phyloP scores from a whole-genome alignment of 92 coral and sea anemone genomes.

The Pocillopora meandrina region DNA sequence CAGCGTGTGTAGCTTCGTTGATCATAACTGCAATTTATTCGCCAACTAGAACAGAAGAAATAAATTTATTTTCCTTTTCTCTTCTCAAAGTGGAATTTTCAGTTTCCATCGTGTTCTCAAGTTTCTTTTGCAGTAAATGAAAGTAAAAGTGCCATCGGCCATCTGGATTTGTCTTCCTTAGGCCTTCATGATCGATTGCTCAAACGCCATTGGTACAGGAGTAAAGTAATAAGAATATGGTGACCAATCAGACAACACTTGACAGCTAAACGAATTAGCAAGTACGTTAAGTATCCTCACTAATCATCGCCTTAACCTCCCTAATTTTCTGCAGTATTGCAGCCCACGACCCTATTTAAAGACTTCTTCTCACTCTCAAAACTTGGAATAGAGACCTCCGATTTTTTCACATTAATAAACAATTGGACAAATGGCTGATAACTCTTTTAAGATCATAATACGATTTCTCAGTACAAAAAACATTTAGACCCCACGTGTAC shows the following conservation, averaged over 20 bases:
- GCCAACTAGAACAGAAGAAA: too few relatives aligned
- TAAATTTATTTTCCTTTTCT: not conserved
- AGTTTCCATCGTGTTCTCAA: constrained; percentile 8
- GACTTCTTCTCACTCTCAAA: too few relatives aligned
- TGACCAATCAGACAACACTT: not conserved
- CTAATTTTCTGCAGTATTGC: too few relatives aligned
- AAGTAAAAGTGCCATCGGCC: constrained; percentile 29
- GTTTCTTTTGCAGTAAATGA: not conserved
- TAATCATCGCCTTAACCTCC: too few relatives aligned
- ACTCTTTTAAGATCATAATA: not conserved
- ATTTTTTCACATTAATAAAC: not conserved
- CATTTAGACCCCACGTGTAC: constrained; percentile 88
- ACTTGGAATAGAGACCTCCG: not conserved
- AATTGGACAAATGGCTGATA: not conserved
- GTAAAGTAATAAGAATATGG: constrained; percentile 12
- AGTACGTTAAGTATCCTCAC: too few relatives aligned
- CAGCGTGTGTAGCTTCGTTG: not conserved
- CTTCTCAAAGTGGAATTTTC: not conserved
- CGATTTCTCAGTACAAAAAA: constrained; percentile 10
- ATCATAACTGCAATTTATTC: not conserved
- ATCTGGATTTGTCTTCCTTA: constrained; percentile 18
- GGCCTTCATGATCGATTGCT: constrained; percentile 41
- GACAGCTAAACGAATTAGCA: too few relatives aligned
- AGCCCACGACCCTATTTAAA: too few relatives aligned
- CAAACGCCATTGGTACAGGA: constrained; percentile 43